Base-by-base conservation (phyloP, 1,140 invertebrate species). In the Rhynchophorus ferrugineus region DNA sequence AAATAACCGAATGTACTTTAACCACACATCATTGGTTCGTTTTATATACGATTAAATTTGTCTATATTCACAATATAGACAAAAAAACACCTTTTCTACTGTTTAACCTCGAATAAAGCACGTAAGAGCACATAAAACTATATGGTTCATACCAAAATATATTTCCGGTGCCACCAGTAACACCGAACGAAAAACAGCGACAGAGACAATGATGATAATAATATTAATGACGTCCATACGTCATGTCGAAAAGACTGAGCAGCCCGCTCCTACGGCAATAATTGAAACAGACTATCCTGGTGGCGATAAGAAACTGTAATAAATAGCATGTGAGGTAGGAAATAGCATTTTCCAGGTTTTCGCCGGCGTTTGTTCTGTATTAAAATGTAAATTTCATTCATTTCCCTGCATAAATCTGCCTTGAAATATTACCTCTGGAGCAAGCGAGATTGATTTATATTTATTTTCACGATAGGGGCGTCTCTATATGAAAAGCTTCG, bases 311-410 rank as follows among this genome's bases (percentile, higher is more conserved):
- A 39, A 24, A 34, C 14, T 29, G 44, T 45, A 54, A 54, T 54
- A 54, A 55, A 55, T 55, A 55, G 39, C 36, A 43, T 42, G 45
- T 43, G 43, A 37, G 35, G 45, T 50, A 51, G 54, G 54, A 53
- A 57, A 53, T 53, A 49, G 29, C 49, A 54, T 57, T 57, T 57
- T 53, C 49, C 50, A 48, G 45, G 52, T 57, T 60, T 60, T 57
- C 59, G 47, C 49, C 43, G 52, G 51, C 57, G 59, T 60, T 57
- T 60, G 56, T 60, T 52, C 44, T 51, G 56, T 44, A 60, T 60
- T 60, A 58, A 60, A 60, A 60, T 60, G 59, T 39, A 60, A 60
- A 60, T 60, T 60, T 60, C 37, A 39, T 60, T 55, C 59, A 60
- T 60, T 60, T 60, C 56, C 59, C 50, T 36, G 45, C 48, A 51